These are phyloP conservation scores for Neotoxoptera formosana DNA, from an alignment of 1,140 invertebrate species.

Conservation along the genomic window DNA sequence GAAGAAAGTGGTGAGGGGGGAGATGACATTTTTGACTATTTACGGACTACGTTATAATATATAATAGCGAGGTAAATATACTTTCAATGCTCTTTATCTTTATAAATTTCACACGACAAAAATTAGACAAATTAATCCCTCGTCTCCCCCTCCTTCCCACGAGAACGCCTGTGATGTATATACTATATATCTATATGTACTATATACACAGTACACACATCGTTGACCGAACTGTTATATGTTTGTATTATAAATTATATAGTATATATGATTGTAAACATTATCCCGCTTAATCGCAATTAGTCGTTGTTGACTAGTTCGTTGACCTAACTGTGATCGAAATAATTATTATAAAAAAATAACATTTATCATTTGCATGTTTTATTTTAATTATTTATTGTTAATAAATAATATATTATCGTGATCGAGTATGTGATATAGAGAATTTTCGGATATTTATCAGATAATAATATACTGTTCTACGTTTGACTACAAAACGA, in stretches of 20 bases:
- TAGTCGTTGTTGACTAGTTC: background rate
- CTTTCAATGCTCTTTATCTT: too few species aligned
- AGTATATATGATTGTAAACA: background rate
- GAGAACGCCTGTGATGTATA: too few species aligned
- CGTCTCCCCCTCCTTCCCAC: too few species aligned
- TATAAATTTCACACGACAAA: too few species aligned
- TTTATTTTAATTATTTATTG: background rate
- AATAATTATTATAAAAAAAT: background rate
- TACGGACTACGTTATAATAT: too few species aligned
- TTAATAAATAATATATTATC: background rate
- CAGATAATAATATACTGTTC: background rate
- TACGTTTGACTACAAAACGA: background rate
- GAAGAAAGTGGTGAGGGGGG: too few species aligned
- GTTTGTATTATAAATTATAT: background rate
- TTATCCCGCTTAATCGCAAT: background rate
- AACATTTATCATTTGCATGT: background rate
- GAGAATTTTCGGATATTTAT: background rate
- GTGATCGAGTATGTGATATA: background rate
- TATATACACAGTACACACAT: too few species aligned
- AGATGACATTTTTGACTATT: too few species aligned
- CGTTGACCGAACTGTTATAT: background rate
- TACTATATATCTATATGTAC: too few species aligned
- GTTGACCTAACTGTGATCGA: background rate
- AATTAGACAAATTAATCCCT: too few species aligned
- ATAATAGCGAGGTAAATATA: too few species aligned